Conservation (phyloP, 1,140 invertebrate genomes). For the Zophobas atratus region DNA sequence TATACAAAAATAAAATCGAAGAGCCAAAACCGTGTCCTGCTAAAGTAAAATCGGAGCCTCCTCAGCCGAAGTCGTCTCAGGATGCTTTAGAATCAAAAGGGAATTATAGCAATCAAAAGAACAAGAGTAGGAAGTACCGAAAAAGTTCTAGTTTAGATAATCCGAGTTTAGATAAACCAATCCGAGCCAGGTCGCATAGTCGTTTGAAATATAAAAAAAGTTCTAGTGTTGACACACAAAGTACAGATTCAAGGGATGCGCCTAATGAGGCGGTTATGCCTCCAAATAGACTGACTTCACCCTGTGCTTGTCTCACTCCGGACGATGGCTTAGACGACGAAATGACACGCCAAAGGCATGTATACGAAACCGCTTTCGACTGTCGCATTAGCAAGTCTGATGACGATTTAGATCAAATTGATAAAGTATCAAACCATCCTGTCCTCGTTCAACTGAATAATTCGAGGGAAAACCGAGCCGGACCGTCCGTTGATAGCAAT, state of each 20-base stretch:
- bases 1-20: slow-evolving; percentile 73
- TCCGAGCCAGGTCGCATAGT: slow-evolving; percentile 53
- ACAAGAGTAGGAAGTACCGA: slow-evolving; percentile 65
- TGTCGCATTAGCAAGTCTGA: slow-evolving; percentile 87
- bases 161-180: slow-evolving; percentile 51
- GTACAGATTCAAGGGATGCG: slow-evolving; percentile 67
- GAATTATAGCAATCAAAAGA: slow-evolving; percentile 52
- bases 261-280: slow-evolving; percentile 68
- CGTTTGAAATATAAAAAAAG: slow-evolving; percentile 71
- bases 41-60: slow-evolving; percentile 20
- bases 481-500: slow-evolving; percentile 50
- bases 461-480: slow-evolving; percentile 40
- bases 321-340: slow-evolving; percentile 67
- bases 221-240: slow-evolving; percentile 79
- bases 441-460: slow-evolving; percentile 74
- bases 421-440: slow-evolving; percentile 85
- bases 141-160: slow-evolving; percentile 61
- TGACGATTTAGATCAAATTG: slow-evolving; percentile 86
- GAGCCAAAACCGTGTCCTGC: slow-evolving; percentile 49
- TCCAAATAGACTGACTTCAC: slow-evolving; percentile 68
- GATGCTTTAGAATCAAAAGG: slow-evolving; percentile 47
- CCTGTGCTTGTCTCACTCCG: slow-evolving; percentile 64
- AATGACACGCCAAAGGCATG: slow-evolving; percentile 81
- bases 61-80: slow-evolving; percentile 40
- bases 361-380: slow-evolving; percentile 92